Percentiles rank a stretch among this genome's conserved stretches.
phyloP scores from a whole-genome alignment of 1,140 invertebrate species.

The Platyscapa corneri region DNA sequence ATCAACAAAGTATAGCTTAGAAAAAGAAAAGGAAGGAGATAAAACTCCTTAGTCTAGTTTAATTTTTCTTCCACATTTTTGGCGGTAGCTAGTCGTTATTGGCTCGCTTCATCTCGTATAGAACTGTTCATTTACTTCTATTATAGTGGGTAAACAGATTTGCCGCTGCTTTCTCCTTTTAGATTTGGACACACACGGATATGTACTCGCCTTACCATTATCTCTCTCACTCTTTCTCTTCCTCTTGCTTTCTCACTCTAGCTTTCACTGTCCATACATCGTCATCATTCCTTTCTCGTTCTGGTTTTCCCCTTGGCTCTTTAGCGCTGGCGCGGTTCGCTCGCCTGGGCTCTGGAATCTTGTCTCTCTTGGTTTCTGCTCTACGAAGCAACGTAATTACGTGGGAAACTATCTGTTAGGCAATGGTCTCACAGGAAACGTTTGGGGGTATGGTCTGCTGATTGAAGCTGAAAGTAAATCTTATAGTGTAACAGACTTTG shows the following conservation, averaged over 20 bases:
- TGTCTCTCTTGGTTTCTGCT: slow-evolving; percentile 39
- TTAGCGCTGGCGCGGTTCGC: neutral
- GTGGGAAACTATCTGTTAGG: slow-evolving; percentile 59
- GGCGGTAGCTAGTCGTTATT: slow-evolving; percentile 59
- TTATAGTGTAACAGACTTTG: neutral
- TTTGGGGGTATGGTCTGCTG: slow-evolving; percentile 48
- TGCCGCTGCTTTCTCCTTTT: slow-evolving; percentile 60
- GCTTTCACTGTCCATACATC: neutral
- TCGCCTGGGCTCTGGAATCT: neutral
- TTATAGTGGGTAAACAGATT: slow-evolving; percentile 72
- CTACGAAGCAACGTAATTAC: slow-evolving; percentile 59
- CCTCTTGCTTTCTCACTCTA: slow-evolving; percentile 60
- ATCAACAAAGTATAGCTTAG: no score
- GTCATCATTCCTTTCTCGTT: slow-evolving; percentile 57
- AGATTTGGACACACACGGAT: slow-evolving; percentile 53
- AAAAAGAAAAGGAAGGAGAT: neutral
- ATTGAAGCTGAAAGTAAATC: slow-evolving; percentile 51
- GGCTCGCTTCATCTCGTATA: slow-evolving; percentile 62
- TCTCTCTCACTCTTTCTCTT: slow-evolving; percentile 53
- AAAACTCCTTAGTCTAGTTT: neutral
- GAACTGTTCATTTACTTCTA: slow-evolving; percentile 70
- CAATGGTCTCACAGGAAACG: slow-evolving; percentile 52
- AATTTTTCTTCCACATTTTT: neutral
- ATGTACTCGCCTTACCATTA: neutral
- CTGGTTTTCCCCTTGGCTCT: slow-evolving; percentile 27